phyloP scores from a whole-genome alignment of 2,888 invertebrate genomes.

The Caenorhabditis becei region DNA sequence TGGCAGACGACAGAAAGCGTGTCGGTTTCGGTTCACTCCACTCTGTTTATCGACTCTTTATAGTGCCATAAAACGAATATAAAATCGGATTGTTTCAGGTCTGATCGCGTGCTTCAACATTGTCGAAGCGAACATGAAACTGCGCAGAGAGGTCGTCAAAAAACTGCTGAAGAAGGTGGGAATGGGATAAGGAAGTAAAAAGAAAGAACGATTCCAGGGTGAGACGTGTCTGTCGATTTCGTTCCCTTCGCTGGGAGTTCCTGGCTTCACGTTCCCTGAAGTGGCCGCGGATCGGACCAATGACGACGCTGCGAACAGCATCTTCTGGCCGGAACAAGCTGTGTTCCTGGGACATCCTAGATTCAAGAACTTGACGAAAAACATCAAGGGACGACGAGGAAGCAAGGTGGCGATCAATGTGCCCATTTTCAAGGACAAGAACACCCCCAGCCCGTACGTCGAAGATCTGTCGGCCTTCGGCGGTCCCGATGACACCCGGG shows the following conservation, averaged over 20 bases:
- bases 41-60: constrained; percentile 8
- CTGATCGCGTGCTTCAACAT: constrained; percentile 96
- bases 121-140: constrained; percentile 97
- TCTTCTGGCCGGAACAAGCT: constrained; percentile 94
- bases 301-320: constrained; percentile 87
- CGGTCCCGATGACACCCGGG: constrained; percentile 82
- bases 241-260: constrained; percentile 93
- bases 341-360: constrained; percentile 94
- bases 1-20: background rate
- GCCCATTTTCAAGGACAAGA: constrained; percentile 90
- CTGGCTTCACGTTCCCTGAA: constrained; percentile 91
- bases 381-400: constrained; percentile 92
- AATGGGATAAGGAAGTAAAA: background rate
- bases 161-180: constrained; percentile 74
- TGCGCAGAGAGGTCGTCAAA: constrained; percentile 86
- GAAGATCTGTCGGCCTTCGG: constrained; percentile 84
- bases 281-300: constrained; percentile 86
- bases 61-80: constrained; percentile 4
- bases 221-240: constrained; percentile 93
- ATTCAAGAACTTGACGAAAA: constrained; percentile 89
- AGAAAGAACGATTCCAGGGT: constrained; percentile 83
- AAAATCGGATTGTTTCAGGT: constrained; percentile 64
- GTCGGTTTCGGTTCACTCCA: constrained; percentile 20
- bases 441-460: constrained; percentile 88
- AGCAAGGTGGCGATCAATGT: constrained; percentile 97